Conservation (phyloP, 2,888 invertebrate genomes). For the Drosophila paramelanica region DNA sequence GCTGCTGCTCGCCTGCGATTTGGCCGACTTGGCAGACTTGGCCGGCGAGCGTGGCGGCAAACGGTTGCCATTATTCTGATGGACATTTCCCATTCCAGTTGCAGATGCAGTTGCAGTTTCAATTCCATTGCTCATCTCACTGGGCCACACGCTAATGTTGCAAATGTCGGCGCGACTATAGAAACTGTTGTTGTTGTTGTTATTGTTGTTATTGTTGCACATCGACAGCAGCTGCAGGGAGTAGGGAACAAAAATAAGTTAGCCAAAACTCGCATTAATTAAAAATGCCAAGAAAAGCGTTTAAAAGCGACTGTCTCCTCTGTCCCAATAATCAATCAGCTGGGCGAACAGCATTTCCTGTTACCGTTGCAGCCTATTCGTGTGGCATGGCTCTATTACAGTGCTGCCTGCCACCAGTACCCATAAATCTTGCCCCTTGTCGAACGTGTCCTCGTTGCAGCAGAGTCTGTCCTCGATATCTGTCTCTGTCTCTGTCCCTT, state of each 20-base stretch:
- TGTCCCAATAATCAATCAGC: constrained; percentile 58
- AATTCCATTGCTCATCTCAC: constrained; percentile 38
- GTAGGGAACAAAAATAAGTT: constrained; percentile 6
- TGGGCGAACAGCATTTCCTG: constrained; percentile 36
- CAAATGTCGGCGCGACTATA: constrained; percentile 80
- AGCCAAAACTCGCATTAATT: constrained; percentile 45
- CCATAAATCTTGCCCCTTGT: constrained; percentile 53
- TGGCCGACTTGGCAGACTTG: constrained; percentile 71
- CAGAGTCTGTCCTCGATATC: constrained; percentile 1
- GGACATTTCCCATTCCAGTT: not conserved
- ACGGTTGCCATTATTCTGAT: constrained; percentile 62
- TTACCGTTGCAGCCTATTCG: constrained; percentile 20
- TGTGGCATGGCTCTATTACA: constrained; percentile 50
- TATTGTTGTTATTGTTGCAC: constrained; percentile 33
- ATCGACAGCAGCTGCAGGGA: constrained; percentile 41
- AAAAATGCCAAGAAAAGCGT: constrained; percentile 32
- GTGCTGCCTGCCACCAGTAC: constrained; percentile 28
- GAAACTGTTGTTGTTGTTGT: constrained; percentile 49
- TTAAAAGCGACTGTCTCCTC: constrained; percentile 24
- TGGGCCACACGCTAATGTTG: constrained; percentile 76
- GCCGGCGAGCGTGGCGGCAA: constrained; percentile 82
- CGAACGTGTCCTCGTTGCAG: constrained; percentile 50
- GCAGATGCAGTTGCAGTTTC: constrained; percentile 1
- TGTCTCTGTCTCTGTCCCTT: constrained; percentile 51
- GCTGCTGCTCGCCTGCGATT: constrained; percentile 77